These are phyloP conservation scores for Lepidocolaptes lacrymiger DNA, from an alignment of 2,797 vertebrate species.

Conservation along the genomic window DNA sequence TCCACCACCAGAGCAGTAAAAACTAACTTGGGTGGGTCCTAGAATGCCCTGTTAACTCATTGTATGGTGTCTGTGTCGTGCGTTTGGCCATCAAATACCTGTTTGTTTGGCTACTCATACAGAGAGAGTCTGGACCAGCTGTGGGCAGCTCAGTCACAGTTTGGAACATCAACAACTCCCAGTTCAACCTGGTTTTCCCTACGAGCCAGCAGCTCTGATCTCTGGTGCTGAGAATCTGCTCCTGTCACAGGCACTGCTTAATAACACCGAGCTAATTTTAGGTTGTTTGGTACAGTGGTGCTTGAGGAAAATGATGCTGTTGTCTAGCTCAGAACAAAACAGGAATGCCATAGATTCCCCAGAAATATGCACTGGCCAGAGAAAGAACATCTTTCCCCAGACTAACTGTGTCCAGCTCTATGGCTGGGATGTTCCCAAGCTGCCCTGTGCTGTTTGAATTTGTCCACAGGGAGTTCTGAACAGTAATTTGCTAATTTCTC, in stretches of 20 bases:
- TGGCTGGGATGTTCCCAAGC: neutral
- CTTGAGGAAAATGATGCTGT: neutral
- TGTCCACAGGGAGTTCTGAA: neutral
- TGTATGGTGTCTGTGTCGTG: neutral
- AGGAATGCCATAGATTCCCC: neutral
- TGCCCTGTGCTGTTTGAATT: neutral
- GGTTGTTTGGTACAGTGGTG: neutral
- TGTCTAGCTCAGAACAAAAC: neutral
- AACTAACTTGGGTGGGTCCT: neutral
- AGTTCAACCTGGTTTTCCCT: neutral
- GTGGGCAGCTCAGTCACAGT: neutral
- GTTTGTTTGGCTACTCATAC: neutral
- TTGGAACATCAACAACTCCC: neutral
- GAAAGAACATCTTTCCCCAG: neutral
- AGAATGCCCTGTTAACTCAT: neutral
- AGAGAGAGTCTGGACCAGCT: neutral
- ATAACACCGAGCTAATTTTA: neutral
- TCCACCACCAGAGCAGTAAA: neutral
- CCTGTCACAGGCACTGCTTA: neutral
- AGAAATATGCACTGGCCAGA: neutral
- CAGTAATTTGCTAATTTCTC: constrained; percentile 13
- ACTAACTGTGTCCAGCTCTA: neutral
- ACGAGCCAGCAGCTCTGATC: neutral
- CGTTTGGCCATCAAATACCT: neutral
- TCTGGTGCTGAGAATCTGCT: neutral